Percentiles rank a stretch among this genome's conserved stretches.
These are phyloP conservation scores for Cephonodes hylas DNA, from an alignment of 2,888 invertebrate species.

Conservation along the genomic window DNA sequence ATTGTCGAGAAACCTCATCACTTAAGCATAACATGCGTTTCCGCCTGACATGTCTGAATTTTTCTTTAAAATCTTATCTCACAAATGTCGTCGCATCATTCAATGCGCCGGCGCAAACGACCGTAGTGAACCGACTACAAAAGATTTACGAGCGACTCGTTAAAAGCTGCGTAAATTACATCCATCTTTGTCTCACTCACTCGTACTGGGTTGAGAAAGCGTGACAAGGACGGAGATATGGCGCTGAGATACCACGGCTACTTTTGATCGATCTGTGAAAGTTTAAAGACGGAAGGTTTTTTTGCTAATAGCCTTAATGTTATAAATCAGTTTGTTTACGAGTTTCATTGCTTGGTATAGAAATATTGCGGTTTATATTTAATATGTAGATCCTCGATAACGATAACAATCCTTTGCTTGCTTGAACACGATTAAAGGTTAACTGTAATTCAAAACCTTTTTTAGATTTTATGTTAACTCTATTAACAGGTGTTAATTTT, in stretches of 20 bases:
- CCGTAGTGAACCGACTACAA: constrained; percentile 56
- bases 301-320: constrained; percentile 2
- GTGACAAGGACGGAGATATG: constrained; percentile 27
- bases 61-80: constrained; percentile 10
- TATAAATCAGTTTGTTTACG: background rate
- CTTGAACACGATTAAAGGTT: too few species aligned
- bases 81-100: constrained; percentile 44
- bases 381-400: too few species aligned
- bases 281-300: constrained; percentile 4
- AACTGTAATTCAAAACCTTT: too few species aligned
- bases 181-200: constrained; percentile 39
- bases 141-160: constrained; percentile 59
- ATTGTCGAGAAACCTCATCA: background rate
- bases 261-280: constrained; percentile 11
- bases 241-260: constrained; percentile 3
- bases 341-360: background rate
- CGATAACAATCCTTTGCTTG: too few species aligned
- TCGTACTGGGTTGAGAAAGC: constrained; percentile 20
- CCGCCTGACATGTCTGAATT: background rate
- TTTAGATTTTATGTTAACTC: too few species aligned
- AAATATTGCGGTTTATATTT: background rate
- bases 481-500: too few species aligned
- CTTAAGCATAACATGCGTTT: background rate
- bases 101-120: constrained; percentile 51
- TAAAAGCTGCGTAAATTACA: constrained; percentile 64